Evolutionary conservation across 2,888 invertebrate species (phyloP), one percentile per base, ranked within the genome.

Genomic region (Achlya flavicornis): DNA sequence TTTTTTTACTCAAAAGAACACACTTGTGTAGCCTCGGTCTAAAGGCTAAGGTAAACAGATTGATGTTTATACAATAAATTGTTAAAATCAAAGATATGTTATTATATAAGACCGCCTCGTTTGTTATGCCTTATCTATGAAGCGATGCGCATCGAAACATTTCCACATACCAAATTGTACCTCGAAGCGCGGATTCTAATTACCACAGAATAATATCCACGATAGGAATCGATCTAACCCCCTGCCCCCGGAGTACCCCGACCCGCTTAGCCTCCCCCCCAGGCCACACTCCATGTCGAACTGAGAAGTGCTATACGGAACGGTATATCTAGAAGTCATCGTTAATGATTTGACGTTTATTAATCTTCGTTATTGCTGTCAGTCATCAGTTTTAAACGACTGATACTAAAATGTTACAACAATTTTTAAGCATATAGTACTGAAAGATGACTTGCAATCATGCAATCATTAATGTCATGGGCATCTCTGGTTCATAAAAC

Each of bases 161-260:
- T 75, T 70, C 71, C 65, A 66, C 66, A 74, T 69, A 74, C 67
- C 78, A 71, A 76, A 68, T 74, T 79, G 75, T 76, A 68, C 69
- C 71, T 82, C 80, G 73, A 71, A 76, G 81, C 85, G 87, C 85
- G 85, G 82, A 87, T 89, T 91, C 92, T 93, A 93, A 92, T 93
- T 92, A 92, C 86, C 86, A 84, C 87, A 84, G 90, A 91, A 91
- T 90, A 89, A 89, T 90, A 89, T 85, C 86, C 83, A 83, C 81
- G 86, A 85, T 91, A 91, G 89, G 75, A 87, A 92, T 93, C 93
- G 92, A 92, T 92, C 92, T 92, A 90, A 89, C 90, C 58, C 64
- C 64, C 77, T 73, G 77, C 74, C 67, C 74, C 77, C 79, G 70
- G 77, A 68, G 74, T 72, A 71, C 72, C 73, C 66, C 74, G 65